Conservation (phyloP, 2,113 vertebrate species). For the Callithrix jacchus region DNA sequence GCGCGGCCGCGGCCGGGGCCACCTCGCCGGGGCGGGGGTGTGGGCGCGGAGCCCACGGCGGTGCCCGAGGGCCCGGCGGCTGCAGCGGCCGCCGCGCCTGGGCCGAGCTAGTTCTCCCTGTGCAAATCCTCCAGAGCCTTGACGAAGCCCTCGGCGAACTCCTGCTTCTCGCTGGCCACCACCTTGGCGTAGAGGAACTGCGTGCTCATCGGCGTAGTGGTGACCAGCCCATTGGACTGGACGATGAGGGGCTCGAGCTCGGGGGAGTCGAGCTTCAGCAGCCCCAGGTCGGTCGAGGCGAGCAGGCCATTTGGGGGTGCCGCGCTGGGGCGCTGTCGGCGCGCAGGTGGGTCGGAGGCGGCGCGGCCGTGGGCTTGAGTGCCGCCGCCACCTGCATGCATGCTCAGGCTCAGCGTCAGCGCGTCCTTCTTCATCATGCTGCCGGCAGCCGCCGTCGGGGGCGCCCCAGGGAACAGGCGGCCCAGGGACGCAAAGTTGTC, state of each 20-base stretch:
- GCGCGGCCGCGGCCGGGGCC: constrained; percentile 60
- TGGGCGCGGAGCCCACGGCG: constrained; percentile 58
- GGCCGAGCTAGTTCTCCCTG: constrained; percentile 92
- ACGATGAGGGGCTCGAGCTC: constrained; percentile 94
- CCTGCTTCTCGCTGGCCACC: constrained; percentile 92
- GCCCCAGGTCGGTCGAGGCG: constrained; percentile 90
- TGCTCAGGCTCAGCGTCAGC: constrained; percentile 88
- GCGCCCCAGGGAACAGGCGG: constrained; percentile 76
- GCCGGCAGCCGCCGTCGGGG: constrained; percentile 64
- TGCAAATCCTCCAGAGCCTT: constrained; percentile 95
- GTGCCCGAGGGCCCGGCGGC: constrained; percentile 78
- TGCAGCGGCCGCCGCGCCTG: constrained; percentile 57
- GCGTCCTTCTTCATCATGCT: constrained; percentile 96
- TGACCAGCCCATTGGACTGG: constrained; percentile 94
- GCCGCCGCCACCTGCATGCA: constrained; percentile 88
- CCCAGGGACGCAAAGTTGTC: constrained; percentile 72
- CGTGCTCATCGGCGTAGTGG: constrained; percentile 89
- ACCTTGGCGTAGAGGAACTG: constrained; percentile 91
- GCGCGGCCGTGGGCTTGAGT: constrained; percentile 78
- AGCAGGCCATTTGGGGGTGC: constrained; percentile 85
- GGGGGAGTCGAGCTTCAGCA: constrained; percentile 93
- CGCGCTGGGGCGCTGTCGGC: constrained; percentile 63
- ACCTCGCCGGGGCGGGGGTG: not conserved
- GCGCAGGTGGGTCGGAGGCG: constrained; percentile 85
- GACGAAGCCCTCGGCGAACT: constrained; percentile 95